Conservation (phyloP, 2,113 vertebrate species). For the Malurus alboscapulatus region DNA sequence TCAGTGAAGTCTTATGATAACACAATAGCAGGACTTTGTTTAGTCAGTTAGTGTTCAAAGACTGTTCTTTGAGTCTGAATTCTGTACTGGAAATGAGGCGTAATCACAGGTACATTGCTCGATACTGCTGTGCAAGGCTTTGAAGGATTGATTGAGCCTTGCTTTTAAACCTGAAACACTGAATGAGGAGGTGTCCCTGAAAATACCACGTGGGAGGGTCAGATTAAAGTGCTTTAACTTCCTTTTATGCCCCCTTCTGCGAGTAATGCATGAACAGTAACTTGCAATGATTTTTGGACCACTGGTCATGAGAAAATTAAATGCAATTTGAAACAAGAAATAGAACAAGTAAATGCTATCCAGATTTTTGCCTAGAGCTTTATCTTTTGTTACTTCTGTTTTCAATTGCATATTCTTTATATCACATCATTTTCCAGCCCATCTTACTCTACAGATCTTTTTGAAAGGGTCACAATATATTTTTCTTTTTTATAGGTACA, state of each 20-base stretch:
- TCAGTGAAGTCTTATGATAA: neutral
- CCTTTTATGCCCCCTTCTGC: neutral
- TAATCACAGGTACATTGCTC: neutral
- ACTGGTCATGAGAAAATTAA: conserved; percentile 5
- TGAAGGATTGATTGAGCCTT: neutral
- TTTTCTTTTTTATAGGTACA: neutral
- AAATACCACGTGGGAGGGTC: neutral
- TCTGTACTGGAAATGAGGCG: neutral
- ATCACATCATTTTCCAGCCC: neutral
- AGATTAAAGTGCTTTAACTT: neutral
- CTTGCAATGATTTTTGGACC: conserved; percentile 20
- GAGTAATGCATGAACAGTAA: neutral
- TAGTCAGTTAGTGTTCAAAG: neutral
- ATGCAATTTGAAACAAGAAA: conserved; percentile 2
- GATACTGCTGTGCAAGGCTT: neutral
- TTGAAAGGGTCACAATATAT: neutral
- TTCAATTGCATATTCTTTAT: neutral
- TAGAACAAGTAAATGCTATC: neutral
- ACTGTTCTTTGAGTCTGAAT: neutral
- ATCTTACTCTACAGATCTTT: neutral
- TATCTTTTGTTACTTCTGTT: neutral
- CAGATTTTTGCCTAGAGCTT: conserved; percentile 16
- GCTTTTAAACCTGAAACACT: neutral
- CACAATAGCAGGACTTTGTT: neutral
- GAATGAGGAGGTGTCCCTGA: neutral